These are phyloP conservation scores for Fragum whitleyi DNA, from an alignment of 2,888 invertebrate species.

Conservation along the genomic window DNA sequence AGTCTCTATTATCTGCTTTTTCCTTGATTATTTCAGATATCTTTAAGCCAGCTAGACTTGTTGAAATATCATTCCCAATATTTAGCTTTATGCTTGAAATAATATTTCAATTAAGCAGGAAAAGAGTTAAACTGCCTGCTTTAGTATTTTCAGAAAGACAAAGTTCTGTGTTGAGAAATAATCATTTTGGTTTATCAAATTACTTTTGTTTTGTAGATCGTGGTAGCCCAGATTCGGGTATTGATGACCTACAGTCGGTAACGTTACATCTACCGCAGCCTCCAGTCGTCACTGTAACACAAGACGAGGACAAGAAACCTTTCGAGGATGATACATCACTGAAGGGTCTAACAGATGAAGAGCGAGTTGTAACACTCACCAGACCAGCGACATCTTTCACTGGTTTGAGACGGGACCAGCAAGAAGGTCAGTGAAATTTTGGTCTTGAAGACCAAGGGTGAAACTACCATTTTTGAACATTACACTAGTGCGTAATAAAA, in stretches of 20 bases:
- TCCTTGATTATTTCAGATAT: too few relatives aligned
- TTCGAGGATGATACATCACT: slow-evolving; percentile 19
- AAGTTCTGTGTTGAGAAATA: too few relatives aligned
- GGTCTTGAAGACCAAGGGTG: too few relatives aligned
- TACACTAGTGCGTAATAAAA: neutral
- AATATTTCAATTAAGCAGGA: too few relatives aligned
- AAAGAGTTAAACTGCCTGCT: too few relatives aligned
- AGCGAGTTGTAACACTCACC: slow-evolving; percentile 54
- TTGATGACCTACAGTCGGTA: slow-evolving; percentile 41
- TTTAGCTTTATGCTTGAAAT: too few relatives aligned
- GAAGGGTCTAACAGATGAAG: slow-evolving; percentile 59
- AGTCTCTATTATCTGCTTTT: too few relatives aligned
- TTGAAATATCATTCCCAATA: too few relatives aligned
- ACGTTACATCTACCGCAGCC: slow-evolving; percentile 23
- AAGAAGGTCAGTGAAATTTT: slow-evolving; percentile 46
- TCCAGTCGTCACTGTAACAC: slow-evolving; percentile 31
- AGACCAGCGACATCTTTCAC: slow-evolving; percentile 70
- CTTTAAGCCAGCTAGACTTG: too few relatives aligned
- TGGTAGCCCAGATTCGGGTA: slow-evolving; percentile 60
- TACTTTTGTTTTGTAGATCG: slow-evolving; percentile 55
- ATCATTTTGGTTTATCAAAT: too few relatives aligned
- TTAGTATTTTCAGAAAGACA: too few relatives aligned
- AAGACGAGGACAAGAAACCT: slow-evolving; percentile 32
- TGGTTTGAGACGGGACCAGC: slow-evolving; percentile 53
- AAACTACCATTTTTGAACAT: too few relatives aligned